Base-by-base conservation (phyloP, 64 coral and sea anemone species). In the Actinia tenebrosa region DNA sequence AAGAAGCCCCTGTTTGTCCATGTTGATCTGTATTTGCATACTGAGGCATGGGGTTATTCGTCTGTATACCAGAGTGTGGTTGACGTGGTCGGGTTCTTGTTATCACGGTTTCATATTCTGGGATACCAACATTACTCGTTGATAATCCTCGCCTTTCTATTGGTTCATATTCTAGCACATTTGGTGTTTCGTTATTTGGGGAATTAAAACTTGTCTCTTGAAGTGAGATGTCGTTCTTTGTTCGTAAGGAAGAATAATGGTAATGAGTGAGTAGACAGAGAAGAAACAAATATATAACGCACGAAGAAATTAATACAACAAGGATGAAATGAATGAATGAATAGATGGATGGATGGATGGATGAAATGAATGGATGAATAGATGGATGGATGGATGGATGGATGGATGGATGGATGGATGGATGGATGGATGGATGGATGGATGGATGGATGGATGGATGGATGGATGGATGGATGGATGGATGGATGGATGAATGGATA, bases 401-500 rank as follows among this genome's bases (percentile, higher is more conserved):
- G 30, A 37, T 37, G 30, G 30, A 1, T 37, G 30, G 30, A 37
- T 37, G 30, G 30, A 37, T 37, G 30, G 30, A 37, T 37, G 30
- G 30, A 37, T 37, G 30, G 30, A 5, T 5, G 47, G 7, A 5
- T 8, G 7, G 47, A 5, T 5, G 47, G 2, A 5, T 4, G n/a
- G n/a, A n/a, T n/a, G n/a, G n/a, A n/a, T n/a, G n/a, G n/a, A n/a
- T n/a, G n/a, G n/a, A n/a, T n/a, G n/a, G n/a, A n/a, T n/a, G n/a
- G n/a, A n/a, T n/a, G n/a, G n/a, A n/a, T n/a, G n/a, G n/a, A n/a
- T n/a, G n/a, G n/a, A n/a, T n/a, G n/a, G n/a, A n/a, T n/a, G n/a
- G n/a, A n/a, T n/a, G n/a, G n/a, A n/a, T n/a, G n/a, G n/a, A 1
- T 50, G 0, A 0, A 5, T 5, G 0, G 7, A 8, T 4, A 8